Conservation (phyloP, 2,113 vertebrate species). For the Brachionichthys hirsutus region DNA sequence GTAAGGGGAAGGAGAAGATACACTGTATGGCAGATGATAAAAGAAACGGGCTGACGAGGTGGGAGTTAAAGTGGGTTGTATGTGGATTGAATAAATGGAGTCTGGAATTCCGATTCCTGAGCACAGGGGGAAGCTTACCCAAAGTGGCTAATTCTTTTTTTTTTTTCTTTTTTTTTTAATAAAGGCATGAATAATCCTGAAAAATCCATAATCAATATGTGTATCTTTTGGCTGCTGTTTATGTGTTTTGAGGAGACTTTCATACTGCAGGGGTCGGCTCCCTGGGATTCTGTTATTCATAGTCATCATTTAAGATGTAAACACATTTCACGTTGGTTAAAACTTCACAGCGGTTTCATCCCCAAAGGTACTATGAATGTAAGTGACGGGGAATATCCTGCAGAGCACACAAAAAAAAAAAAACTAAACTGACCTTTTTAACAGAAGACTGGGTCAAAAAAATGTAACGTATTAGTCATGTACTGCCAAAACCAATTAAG, state of each 20-base stretch:
- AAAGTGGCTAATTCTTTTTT: background rate
- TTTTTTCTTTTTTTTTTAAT: background rate
- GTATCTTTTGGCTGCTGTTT: conserved; percentile 15
- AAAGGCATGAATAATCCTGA: conserved; percentile 28
- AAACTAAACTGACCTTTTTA: background rate
- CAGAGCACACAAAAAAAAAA: background rate
- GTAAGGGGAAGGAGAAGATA: conserved; percentile 39
- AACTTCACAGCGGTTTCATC: background rate
- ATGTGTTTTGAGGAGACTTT: background rate
- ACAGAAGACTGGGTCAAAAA: background rate
- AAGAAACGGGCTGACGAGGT: conserved; percentile 59
- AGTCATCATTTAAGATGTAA: conserved; percentile 12
- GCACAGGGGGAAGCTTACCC: conserved; percentile 18
- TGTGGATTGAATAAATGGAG: conserved; percentile 45
- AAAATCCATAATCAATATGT: conserved; percentile 42
- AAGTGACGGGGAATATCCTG: background rate
- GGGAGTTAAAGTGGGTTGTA: conserved; percentile 59
- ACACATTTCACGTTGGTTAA: background rate
- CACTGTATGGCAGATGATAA: conserved; percentile 52
- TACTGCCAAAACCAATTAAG: conserved; percentile 11
- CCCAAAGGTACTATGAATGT: background rate
- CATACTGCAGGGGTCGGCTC: background rate
- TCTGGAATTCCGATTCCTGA: conserved; percentile 54
- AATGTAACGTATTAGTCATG: background rate
- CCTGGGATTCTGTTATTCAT: background rate